Evolutionary conservation across 1,140 invertebrate genomes (phyloP).

Genomic region (Megalopta genalis): DNA sequence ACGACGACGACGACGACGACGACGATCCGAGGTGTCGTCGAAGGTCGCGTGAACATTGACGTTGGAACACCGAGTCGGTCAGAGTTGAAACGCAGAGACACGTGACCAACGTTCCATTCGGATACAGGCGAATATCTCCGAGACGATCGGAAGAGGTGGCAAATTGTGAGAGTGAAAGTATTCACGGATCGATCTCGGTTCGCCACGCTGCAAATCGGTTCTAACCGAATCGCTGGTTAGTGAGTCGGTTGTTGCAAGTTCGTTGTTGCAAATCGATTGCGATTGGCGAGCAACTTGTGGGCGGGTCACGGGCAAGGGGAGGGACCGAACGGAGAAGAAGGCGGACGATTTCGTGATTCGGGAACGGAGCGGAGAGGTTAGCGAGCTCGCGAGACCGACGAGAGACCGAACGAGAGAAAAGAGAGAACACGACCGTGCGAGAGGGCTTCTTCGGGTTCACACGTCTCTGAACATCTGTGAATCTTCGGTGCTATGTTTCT

Average conservation of each 20-base stretch:
- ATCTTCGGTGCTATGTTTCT: constrained; percentile 37
- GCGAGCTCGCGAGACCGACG: background rate
- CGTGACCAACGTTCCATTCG: background rate
- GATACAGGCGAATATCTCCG: constrained; percentile 5
- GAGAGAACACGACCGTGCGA: constrained; percentile 10
- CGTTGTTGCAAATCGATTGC: too few relatives aligned
- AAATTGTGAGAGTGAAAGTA: background rate
- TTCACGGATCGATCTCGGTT: too few relatives aligned
- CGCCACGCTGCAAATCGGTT: too few relatives aligned
- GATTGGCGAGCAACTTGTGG: too few relatives aligned
- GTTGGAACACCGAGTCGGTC: background rate
- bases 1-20: too few relatives aligned
- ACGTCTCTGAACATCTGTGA: constrained; percentile 57
- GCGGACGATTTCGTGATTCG: background rate
- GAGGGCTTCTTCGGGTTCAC: constrained; percentile 52
- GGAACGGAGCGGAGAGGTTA: background rate
- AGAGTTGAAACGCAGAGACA: background rate
- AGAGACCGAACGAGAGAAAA: constrained; percentile 21
- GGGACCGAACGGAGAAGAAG: too few relatives aligned
- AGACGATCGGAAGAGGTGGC: background rate
- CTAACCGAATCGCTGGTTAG: too few relatives aligned
- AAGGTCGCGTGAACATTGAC: background rate
- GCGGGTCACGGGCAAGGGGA: too few relatives aligned
- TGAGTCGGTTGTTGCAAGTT: too few relatives aligned
- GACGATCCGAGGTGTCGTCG: too few relatives aligned